Base-by-base conservation (phyloP, 2,888 invertebrate species). In the Hirtodrosophila confusa region DNA sequence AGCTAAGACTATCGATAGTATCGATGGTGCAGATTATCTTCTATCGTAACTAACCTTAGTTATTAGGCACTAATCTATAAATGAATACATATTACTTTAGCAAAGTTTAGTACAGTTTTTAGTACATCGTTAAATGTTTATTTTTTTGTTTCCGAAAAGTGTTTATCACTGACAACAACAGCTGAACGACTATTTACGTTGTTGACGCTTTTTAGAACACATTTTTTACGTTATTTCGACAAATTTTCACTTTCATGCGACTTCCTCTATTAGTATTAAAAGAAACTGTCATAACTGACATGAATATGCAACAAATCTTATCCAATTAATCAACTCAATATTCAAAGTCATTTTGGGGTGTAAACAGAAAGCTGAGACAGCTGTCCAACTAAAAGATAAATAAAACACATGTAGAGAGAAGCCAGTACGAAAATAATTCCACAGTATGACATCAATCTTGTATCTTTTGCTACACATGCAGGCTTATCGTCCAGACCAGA, bases 381-480 rank as follows among this genome's bases (percentile, higher is more conserved):
- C 64, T 65, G 41, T 63, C 44, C 39, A 39, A 41, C 29, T 31
- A 49, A 17, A 54, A 27, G n/a, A 33, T n/a, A 36, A 17, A 37
- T 0, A 12, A 31, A 55, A 58, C 55, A 74, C 40, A 62, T 65
- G 55, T 48, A 44, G 45, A 27, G 45, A 27, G 47, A 55, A 43
- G 47, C 11, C 31, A 12, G 43, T 48, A 36, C 54, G 41, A 41
- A 69, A 43, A 36, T 27, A 53, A 17, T 4, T 27, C 35, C 33
- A 36, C 3, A 51, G 47, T 11, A 75, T 75, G 69, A 76, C 69
- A 76, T 78, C 75, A 76, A 78, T 74, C 51, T 58, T 64, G 47
- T 65, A 78, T 68, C 70, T 65, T 39, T 27, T 36, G 36, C 45
- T 53, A 41, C 45, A 36, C 44, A 44, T 47, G 31, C 36, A 51